Base-by-base conservation (phyloP, 2,888 invertebrate genomes). In the Acanthococcus lagerstroemiae region DNA sequence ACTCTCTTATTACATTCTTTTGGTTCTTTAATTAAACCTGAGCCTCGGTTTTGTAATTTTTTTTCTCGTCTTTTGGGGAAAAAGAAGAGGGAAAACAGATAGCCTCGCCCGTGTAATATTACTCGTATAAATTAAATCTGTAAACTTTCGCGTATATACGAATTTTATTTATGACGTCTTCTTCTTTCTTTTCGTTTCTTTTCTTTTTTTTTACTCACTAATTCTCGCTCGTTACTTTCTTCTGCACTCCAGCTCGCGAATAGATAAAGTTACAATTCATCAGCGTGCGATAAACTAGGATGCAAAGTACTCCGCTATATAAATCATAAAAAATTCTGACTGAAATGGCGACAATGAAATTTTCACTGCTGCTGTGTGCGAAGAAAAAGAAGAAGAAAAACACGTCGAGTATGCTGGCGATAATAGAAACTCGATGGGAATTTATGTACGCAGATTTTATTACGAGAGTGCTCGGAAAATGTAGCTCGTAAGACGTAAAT, bases 1-100 rank as follows among this genome's bases (percentile, higher is more conserved):
- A 27, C 52, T 61, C 24, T 26, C 25, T 48, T 61, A 50, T 61
- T 61, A 48, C 61, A 61, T 61, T 61, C 61, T 61, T 61, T 52
- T 61, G 61, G 61, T 61, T 52, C 50, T 52, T 61, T 61, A 61
- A 61, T 61, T 61, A 61, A 61, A 61, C 61, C 52, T 21, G 52
- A 61, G 30, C 26, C 30, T 52, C 27, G 30, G n/a, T 22, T 61
- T 27, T 19, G 30, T 22, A 5, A 5, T 22, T 5, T 52, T 5
- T 24, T 21, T 52, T 52, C 24, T 37, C 37, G 12, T 37, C 37
- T n/a, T 9, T 37, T 37, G 37, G 37, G 37, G 37, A n/a, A 37
- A n/a, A 15, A 37, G 12, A 37, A 37, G n/a, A 37, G 37, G n/a
- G 37, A 37, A 37, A 37, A 15, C 15, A 37, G 19, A 48, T 19